Conservation (phyloP, 2,888 invertebrate species). For the Villa cingulata region DNA sequence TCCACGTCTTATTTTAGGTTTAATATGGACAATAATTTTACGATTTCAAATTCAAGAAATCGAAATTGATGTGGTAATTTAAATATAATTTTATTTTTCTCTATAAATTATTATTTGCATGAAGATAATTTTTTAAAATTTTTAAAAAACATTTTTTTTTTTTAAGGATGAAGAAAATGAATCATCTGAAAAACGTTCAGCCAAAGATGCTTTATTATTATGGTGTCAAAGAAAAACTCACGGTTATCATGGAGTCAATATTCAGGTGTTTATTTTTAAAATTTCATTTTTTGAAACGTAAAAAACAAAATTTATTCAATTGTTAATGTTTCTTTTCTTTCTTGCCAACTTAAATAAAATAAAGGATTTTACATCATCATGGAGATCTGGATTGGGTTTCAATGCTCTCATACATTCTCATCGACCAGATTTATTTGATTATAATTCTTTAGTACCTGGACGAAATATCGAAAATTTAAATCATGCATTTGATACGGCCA, state of each 20-base stretch:
- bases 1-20: constrained; percentile 87
- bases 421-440: constrained; percentile 88
- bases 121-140: neutral
- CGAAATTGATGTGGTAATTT: constrained; percentile 87
- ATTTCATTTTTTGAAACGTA: neutral
- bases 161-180: constrained; percentile 84
- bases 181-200: constrained; percentile 94
- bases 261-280: constrained; percentile 42
- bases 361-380: constrained; percentile 75
- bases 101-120: neutral
- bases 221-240: constrained; percentile 99
- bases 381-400: constrained; percentile 94
- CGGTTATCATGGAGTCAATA: constrained; percentile 81
- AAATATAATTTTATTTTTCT: neutral
- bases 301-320: neutral
- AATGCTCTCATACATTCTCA: constrained; percentile 98
- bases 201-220: constrained; percentile 92
- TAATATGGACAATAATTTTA: constrained; percentile 98
- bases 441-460: constrained; percentile 59
- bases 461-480: constrained; percentile 92
- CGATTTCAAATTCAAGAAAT: constrained; percentile 98
- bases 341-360: too few species aligned
- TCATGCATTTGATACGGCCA: constrained; percentile 93
- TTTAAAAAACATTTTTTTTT: constrained; percentile 6
- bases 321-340: neutral